Evolutionary conservation across 2,113 vertebrate species (phyloP).

Genomic region (Hippocampus abdominalis): DNA sequence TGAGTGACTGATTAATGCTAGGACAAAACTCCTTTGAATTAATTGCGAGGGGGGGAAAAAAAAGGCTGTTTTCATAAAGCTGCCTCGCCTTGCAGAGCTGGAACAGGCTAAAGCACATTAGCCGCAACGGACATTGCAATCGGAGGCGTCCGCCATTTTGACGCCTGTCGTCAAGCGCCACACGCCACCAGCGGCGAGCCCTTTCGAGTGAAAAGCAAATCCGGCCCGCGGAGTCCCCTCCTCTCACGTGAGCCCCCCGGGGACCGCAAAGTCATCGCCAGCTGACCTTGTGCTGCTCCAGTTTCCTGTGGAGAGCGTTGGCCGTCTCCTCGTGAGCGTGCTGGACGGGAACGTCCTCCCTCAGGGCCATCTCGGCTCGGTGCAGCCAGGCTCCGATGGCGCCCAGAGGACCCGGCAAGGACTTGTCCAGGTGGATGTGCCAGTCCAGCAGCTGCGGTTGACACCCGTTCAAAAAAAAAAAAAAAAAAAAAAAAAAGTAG

Average conservation of each 20-base stretch:
- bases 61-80: too few species aligned
- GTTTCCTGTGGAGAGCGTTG: slow-evolving; percentile 84
- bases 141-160: too few species aligned
- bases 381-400: slow-evolving; percentile 91
- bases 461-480: slow-evolving; percentile 13
- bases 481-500: slow-evolving; percentile 11
- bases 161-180: too few species aligned
- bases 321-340: slow-evolving; percentile 93
- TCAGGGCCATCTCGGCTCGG: slow-evolving; percentile 84
- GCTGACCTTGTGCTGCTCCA: slow-evolving; percentile 89
- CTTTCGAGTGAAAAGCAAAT: too few species aligned
- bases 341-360: slow-evolving; percentile 86
- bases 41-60: too few species aligned
- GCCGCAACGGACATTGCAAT: too few species aligned
- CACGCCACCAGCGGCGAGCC: too few species aligned
- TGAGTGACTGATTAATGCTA: too few species aligned
- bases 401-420: slow-evolving; percentile 89
- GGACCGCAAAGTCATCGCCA: background rate
- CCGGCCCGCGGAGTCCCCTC: background rate
- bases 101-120: too few species aligned
- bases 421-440: slow-evolving; percentile 92
- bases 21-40: too few species aligned
- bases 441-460: slow-evolving; percentile 87
- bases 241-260: slow-evolving; percentile 9
- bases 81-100: too few species aligned